These are phyloP conservation scores for Pseudomyrmex cubaensis DNA, from an alignment of 1,140 invertebrate species.

Conservation along the genomic window DNA sequence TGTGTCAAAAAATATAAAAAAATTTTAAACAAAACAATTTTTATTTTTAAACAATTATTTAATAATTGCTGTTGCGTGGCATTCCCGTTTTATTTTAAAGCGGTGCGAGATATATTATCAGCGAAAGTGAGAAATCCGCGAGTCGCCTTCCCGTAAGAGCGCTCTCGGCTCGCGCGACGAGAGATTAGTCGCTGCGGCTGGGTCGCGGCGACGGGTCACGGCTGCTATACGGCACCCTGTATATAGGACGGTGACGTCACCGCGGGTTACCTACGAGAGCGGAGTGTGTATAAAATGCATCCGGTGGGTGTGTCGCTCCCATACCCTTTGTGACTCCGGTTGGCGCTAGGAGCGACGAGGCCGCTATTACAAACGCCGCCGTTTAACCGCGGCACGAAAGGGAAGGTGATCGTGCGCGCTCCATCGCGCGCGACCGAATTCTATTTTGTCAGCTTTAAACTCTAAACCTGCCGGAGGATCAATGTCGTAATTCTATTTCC, in stretches of 20 bases:
- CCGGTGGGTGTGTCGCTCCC: conserved; percentile 79
- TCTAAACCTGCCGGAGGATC: background rate
- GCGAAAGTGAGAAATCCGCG: conserved; percentile 62
- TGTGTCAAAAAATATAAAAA: no score
- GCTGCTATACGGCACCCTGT: conserved; percentile 64
- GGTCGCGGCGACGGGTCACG: conserved; percentile 71
- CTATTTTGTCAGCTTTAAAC: conserved; percentile 55
- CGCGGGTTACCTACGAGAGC: conserved; percentile 66
- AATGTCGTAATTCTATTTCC: background rate
- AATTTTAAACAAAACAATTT: no score
- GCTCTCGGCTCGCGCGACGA: conserved; percentile 5
- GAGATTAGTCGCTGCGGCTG: conserved; percentile 54
- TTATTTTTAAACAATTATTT: no score
- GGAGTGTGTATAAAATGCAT: conserved; percentile 76
- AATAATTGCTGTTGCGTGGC: no score
- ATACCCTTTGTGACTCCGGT: conserved; percentile 78
- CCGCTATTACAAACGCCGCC: conserved; percentile 77
- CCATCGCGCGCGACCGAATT: conserved; percentile 44
- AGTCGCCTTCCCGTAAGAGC: conserved; percentile 39
- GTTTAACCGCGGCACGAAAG: conserved; percentile 74
- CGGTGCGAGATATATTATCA: conserved; percentile 44
- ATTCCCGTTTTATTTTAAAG: no score
- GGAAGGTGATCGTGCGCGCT: conserved; percentile 67
- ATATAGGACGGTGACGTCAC: conserved; percentile 74
- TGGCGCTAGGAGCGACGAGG: conserved; percentile 79